A percentile compares a stretch with the other conserved stretches of the same genome.
Evolutionary conservation across 2,113 vertebrate species (phyloP).

Genomic region (Cebidichthys violaceus): DNA sequence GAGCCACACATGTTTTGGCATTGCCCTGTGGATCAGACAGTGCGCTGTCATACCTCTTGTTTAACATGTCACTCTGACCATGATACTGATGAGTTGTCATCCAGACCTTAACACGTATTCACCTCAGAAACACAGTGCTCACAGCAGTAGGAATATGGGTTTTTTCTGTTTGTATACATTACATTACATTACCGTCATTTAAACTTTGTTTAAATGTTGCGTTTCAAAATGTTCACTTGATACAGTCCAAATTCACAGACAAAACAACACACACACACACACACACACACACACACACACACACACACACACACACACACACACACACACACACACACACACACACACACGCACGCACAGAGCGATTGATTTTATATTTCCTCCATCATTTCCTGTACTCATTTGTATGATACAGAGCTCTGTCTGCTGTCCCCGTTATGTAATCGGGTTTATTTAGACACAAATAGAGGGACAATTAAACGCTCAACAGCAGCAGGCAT

Average conservation of each 20-base stretch:
- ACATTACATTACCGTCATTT: not conserved
- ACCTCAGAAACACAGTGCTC: constrained; percentile 8
- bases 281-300: constrained; percentile 17
- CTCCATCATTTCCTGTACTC: constrained; percentile 20
- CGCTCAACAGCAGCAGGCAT: constrained; percentile 31
- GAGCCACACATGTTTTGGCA: not conserved
- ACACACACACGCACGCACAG: constrained; percentile 13
- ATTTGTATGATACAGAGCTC: constrained; percentile 27
- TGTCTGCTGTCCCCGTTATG: constrained; percentile 51
- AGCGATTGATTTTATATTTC: constrained; percentile 40
- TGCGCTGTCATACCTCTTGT: constrained; percentile 25
- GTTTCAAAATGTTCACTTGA: not conserved
- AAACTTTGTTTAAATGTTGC: not conserved
- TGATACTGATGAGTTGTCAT: constrained; percentile 13
- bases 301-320: constrained; percentile 11
- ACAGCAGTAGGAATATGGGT: not conserved
- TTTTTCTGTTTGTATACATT: not conserved
- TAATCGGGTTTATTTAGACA: constrained; percentile 46
- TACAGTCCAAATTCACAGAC: not conserved
- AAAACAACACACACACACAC: constrained; percentile 19
- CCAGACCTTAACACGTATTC: not conserved
- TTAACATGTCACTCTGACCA: not conserved
- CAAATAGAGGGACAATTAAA: constrained; percentile 47
- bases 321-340: constrained; percentile 19
- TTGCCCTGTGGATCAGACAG: constrained; percentile 4